A percentile compares a stretch with the other conserved stretches of the same genome.
Conservation (phyloP, 2,888 invertebrate genomes). For the Atethmia centrago region DNA sequence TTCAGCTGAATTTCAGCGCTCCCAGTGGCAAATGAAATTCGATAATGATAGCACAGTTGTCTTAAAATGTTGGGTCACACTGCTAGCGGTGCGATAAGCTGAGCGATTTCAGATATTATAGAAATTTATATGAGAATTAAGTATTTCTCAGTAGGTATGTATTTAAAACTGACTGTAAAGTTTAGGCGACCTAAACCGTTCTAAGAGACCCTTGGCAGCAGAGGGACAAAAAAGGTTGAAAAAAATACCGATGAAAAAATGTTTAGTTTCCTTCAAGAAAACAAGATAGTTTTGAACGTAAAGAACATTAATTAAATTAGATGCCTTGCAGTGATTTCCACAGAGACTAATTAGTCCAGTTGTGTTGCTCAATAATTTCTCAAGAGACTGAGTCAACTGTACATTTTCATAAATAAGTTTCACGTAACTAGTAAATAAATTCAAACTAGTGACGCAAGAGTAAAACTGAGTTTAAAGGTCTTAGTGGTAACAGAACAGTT, state of each 20-base stretch:
- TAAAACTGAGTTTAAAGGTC: background rate
- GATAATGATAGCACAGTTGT: conserved; percentile 50
- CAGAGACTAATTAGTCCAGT: conserved; percentile 7
- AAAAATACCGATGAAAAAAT: too few relatives aligned
- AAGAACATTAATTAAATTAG: background rate
- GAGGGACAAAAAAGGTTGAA: background rate
- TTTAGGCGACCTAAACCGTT: too few relatives aligned
- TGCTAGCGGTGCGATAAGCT: conserved; percentile 20
- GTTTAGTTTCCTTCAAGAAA: too few relatives aligned
- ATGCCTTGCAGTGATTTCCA: background rate
- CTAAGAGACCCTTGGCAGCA: too few relatives aligned
- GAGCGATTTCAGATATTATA: background rate
- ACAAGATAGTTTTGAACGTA: too few relatives aligned
- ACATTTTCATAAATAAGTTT: background rate
- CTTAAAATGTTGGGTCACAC: conserved; percentile 20
- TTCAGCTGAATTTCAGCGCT: conserved; percentile 46
- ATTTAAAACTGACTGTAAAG: background rate
- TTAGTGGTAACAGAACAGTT: background rate
- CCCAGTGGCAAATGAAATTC: conserved; percentile 44
- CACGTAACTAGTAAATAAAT: background rate
- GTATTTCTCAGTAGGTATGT: background rate
- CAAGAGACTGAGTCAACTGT: conserved; percentile 6
- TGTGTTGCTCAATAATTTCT: conserved; percentile 7
- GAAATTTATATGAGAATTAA: background rate
- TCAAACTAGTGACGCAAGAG: background rate